These are phyloP conservation scores for Coptotermes formosanus DNA, from an alignment of 1,140 invertebrate genomes.

Conservation along the genomic window DNA sequence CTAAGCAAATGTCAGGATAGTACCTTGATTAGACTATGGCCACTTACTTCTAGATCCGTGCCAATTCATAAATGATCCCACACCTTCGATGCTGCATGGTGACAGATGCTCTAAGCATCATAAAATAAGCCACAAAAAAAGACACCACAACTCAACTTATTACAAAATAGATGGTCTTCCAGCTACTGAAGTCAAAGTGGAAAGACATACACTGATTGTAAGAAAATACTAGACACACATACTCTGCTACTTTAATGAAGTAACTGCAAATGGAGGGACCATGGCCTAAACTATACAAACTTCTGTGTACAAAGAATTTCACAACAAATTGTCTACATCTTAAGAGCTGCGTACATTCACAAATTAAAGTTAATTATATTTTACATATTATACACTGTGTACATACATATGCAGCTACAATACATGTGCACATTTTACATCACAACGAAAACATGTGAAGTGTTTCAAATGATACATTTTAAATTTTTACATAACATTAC, in stretches of 20 bases:
- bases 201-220: background rate
- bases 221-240: background rate
- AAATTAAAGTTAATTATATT: conserved; percentile 7
- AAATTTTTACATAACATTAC: background rate
- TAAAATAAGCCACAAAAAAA: too few relatives aligned
- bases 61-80: too few relatives aligned
- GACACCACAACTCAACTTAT: too few relatives aligned
- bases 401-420: background rate
- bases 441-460: background rate
- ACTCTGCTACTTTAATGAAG: background rate
- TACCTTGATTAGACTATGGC: too few relatives aligned
- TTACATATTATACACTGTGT: background rate
- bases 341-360: background rate
- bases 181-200: too few relatives aligned
- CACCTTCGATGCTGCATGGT: too few relatives aligned
- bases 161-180: too few relatives aligned
- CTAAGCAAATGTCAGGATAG: too few relatives aligned
- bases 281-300: background rate
- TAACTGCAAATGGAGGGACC: background rate
- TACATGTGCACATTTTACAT: conserved; percentile 7
- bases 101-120: too few relatives aligned
- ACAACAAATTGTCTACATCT: background rate
- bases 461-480: background rate
- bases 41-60: too few relatives aligned
- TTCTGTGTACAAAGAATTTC: background rate